Conservation (phyloP, 2,113 vertebrate genomes). For the Serinus canaria region DNA sequence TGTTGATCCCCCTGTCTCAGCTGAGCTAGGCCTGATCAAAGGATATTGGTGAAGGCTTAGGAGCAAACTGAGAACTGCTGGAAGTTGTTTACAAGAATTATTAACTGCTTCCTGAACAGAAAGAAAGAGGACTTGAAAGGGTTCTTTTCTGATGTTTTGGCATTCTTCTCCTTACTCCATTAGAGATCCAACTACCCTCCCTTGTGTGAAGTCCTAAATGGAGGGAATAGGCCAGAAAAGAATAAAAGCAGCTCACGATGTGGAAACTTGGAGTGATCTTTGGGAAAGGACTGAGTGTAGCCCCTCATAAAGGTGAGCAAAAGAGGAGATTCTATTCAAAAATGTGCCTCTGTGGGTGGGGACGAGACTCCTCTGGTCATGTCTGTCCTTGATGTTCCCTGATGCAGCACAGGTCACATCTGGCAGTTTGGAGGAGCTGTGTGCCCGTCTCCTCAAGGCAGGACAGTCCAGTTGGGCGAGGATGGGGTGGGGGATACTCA, state of each 20-base stretch:
- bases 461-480: neutral
- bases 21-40: neutral
- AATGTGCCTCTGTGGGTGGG: neutral
- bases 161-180: neutral
- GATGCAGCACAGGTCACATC: neutral
- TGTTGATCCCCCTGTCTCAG: neutral
- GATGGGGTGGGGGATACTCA: neutral
- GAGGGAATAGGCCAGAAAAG: neutral
- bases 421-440: neutral
- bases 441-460: neutral
- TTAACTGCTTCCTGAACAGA: neutral
- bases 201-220: neutral
- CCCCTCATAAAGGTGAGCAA: neutral
- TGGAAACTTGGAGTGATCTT: neutral
- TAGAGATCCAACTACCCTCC: neutral
- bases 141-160: neutral
- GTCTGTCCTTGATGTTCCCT: neutral
- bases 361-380: neutral
- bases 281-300: neutral
- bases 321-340: neutral
- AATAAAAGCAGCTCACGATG: neutral
- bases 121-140: neutral
- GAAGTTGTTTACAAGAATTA: neutral
- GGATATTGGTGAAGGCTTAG: neutral
- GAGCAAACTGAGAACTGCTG: neutral